These are phyloP conservation scores for Triplophysa yarkandensis DNA, from an alignment of 2,797 vertebrate genomes.

Conservation along the genomic window DNA sequence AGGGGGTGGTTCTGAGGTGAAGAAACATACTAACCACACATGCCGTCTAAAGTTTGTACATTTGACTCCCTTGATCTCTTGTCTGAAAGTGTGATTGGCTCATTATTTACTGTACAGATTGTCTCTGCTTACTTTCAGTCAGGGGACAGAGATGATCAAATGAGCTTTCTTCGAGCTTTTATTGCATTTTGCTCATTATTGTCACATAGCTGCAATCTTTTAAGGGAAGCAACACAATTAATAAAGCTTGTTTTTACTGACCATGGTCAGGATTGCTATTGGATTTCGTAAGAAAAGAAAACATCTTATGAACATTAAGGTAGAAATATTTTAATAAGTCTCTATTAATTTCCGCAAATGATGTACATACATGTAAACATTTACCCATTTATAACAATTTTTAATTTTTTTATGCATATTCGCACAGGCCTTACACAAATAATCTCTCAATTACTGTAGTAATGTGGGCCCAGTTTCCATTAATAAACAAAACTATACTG, in stretches of 20 bases:
- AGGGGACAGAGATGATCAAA: constrained; percentile 52
- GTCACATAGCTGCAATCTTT: constrained; percentile 39
- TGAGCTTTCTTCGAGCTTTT: constrained; percentile 50
- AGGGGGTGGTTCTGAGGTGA: constrained; percentile 24
- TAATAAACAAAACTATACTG: too few relatives aligned
- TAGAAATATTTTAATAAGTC: too few relatives aligned
- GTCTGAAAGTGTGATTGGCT: constrained; percentile 48
- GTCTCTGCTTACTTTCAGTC: constrained; percentile 33
- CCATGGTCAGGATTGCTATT: neutral
- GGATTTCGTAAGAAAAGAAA: too few relatives aligned
- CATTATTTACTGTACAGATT: constrained; percentile 56
- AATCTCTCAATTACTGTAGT: too few relatives aligned
- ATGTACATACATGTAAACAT: too few relatives aligned
- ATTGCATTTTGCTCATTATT: constrained; percentile 57
- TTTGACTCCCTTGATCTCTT: constrained; percentile 40
- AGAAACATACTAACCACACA: constrained; percentile 39
- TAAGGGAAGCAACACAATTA: constrained; percentile 20
- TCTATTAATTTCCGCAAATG: too few relatives aligned
- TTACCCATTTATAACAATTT: too few relatives aligned
- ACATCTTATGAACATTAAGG: too few relatives aligned
- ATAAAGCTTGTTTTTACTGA: neutral
- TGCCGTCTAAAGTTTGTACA: constrained; percentile 31
- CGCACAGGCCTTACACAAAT: too few relatives aligned
- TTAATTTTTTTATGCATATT: too few relatives aligned
- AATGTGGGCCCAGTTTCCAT: too few relatives aligned